A percentile compares a stretch with the other conserved stretches of the same genome.
phyloP scores from a whole-genome alignment of 2,797 vertebrate genomes.

The Siniperca undulata region DNA sequence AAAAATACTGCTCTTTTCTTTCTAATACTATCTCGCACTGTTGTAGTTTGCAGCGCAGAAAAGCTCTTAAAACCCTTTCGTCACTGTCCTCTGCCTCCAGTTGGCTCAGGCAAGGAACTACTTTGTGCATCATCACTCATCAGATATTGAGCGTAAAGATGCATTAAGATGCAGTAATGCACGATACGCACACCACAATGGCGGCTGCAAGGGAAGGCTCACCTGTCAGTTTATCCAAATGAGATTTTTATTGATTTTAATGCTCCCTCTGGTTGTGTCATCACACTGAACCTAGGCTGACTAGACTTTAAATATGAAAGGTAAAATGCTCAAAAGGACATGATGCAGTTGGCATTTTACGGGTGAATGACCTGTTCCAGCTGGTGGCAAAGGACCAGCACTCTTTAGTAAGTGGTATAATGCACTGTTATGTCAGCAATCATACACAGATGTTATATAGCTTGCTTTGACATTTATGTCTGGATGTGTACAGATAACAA shows the following conservation, averaged over 20 bases:
- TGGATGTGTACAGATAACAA: conserved; percentile 3
- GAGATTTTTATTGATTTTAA: conserved; percentile 69
- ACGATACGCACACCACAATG: conserved; percentile 33
- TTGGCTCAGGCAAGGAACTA: conserved; percentile 27
- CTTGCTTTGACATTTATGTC: conserved; percentile 19
- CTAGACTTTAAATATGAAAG: conserved; percentile 68
- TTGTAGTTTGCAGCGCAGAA: not conserved
- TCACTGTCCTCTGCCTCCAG: conserved; percentile 18
- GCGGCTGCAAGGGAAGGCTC: conserved; percentile 30
- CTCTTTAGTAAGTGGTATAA: conserved; percentile 27
- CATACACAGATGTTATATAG: not conserved
- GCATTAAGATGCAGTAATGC: conserved; percentile 48
- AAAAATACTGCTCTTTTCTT: not conserved
- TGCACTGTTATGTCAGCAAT: conserved; percentile 19
- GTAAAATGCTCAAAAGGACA: conserved; percentile 60
- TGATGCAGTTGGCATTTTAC: conserved; percentile 55
- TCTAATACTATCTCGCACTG: not conserved
- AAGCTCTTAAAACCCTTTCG: not conserved
- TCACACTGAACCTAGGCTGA: conserved; percentile 39
- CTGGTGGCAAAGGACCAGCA: conserved; percentile 30
- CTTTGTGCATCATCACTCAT: conserved; percentile 60
- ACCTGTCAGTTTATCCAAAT: conserved; percentile 75
- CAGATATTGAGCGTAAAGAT: conserved; percentile 47
- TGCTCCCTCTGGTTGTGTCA: conserved; percentile 50
- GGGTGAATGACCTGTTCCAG: conserved; percentile 33